Evolutionary conservation across 2,888 invertebrate species (phyloP), one percentile per base, ranked within the genome.

Genomic region (Keiferia lycopersicella): DNA sequence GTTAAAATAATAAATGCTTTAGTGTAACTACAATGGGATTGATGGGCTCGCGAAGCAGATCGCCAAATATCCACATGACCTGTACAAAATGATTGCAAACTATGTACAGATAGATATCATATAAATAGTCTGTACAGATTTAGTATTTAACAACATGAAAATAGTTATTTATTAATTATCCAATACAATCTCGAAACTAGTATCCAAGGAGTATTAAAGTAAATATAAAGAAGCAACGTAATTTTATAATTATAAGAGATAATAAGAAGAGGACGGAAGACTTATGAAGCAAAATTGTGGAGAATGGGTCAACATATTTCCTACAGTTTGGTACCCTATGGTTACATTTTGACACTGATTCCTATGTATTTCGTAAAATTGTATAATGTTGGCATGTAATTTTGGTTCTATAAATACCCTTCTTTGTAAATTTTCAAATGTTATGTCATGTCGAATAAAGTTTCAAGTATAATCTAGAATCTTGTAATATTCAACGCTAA

Each of bases 61-160:
- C 91, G 91, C 90, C 84, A 91, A 91, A 91, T 91, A 91, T 91
- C 91, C 91, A 91, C 91, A 91, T 91, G 87, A 91, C 91, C 91
- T 88, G 88, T 87, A 91, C 91, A 91, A 82, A 68, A 57, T 66
- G 67, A 72, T 73, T 74, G 79, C 80, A 82, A 77, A 73, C 78
- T 85, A 85, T 86, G 86, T 85, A 88, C 84, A 86, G 86, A 83
- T 81, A 30, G 80, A n/a, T 73, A 82, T 76, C 83, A 74, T 72
- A 67, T 69, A 67, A 70, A n/a, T 70, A 73, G 70, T 79, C 77
- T 78, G 80, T 81, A 82, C 82, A 80, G 14, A 69, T 65, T 62
- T 74, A 78, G 81, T 76, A 77, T 76, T 56, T 70, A 69, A 77
- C 69, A 73, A 70, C 66, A 69, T 69, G 65, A 67, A 65, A 72